phyloP scores from a whole-genome alignment of 2,888 invertebrate species.

The Epistrophella euchroma region DNA sequence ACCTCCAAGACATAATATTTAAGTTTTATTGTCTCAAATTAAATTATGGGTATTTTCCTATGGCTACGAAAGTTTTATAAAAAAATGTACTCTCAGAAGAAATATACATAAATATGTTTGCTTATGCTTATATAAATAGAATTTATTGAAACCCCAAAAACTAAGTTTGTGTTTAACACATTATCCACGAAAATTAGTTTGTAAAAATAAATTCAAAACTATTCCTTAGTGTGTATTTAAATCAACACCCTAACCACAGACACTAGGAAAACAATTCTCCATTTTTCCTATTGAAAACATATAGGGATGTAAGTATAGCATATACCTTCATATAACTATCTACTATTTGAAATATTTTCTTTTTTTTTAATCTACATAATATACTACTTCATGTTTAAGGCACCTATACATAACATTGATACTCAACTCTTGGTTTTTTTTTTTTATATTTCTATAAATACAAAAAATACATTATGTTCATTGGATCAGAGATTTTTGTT shows the following conservation, averaged over 20 bases:
- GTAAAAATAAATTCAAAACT: constrained; percentile 37
- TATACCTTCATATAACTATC: too few relatives aligned
- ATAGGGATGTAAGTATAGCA: background rate
- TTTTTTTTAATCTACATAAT: background rate
- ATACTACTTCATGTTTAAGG: background rate
- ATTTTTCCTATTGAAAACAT: constrained; percentile 18
- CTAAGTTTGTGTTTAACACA: constrained; percentile 52
- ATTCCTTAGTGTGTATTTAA: constrained; percentile 15
- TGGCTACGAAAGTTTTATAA: background rate
- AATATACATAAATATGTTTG: too few relatives aligned
- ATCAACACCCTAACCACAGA: constrained; percentile 69
- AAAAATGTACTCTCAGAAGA: too few relatives aligned
- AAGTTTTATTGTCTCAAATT: too few relatives aligned
- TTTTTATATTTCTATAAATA: background rate
- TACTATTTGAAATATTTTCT: constrained; percentile 1
- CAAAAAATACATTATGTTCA: constrained; percentile 4
- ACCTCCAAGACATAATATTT: too few relatives aligned
- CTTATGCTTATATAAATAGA: constrained; percentile 6
- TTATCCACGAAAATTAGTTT: constrained; percentile 50
- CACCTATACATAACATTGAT: background rate
- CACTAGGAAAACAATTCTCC: constrained; percentile 33
- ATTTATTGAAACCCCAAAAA: constrained; percentile 37
- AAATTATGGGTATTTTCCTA: background rate
- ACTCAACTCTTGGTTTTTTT: background rate
- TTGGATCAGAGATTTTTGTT: constrained; percentile 7